Conservation (phyloP, 2,113 vertebrate species). For the Pachyramphus minor region DNA sequence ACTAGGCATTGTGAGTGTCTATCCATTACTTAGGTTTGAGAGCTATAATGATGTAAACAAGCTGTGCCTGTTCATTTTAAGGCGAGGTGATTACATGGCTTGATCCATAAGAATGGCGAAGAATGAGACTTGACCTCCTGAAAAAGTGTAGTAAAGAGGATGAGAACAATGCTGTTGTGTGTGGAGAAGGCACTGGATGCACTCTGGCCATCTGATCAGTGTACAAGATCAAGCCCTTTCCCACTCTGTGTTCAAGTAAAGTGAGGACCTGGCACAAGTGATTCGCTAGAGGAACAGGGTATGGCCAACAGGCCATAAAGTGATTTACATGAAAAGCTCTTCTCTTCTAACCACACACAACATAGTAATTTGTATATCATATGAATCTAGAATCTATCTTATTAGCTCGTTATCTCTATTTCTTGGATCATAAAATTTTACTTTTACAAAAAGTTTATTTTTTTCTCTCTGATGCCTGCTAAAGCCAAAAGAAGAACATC, state of each 20-base stretch:
- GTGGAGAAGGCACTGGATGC: too few relatives aligned
- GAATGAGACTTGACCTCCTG: background rate
- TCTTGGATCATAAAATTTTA: background rate
- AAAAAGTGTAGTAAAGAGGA: background rate
- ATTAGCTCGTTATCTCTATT: background rate
- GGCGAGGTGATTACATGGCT: background rate
- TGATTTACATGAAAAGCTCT: background rate
- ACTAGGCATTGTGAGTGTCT: background rate
- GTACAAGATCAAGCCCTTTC: background rate
- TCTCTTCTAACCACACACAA: background rate
- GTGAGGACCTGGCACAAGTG: background rate
- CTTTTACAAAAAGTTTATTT: background rate
- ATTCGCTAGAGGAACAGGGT: accelerated
- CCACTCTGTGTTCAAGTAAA: background rate
- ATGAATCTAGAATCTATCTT: background rate
- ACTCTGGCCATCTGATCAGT: background rate
- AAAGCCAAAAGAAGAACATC: background rate
- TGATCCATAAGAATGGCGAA: background rate
- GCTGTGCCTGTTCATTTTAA: background rate
- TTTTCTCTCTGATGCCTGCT: background rate
- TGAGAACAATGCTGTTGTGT: background rate
- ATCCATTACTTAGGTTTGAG: background rate
- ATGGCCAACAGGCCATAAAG: background rate
- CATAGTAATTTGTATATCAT: background rate
- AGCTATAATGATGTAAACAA: background rate